Evolutionary conservation across 1,140 invertebrate species (phyloP).

Genomic region (Berghia stephanieae): DNA sequence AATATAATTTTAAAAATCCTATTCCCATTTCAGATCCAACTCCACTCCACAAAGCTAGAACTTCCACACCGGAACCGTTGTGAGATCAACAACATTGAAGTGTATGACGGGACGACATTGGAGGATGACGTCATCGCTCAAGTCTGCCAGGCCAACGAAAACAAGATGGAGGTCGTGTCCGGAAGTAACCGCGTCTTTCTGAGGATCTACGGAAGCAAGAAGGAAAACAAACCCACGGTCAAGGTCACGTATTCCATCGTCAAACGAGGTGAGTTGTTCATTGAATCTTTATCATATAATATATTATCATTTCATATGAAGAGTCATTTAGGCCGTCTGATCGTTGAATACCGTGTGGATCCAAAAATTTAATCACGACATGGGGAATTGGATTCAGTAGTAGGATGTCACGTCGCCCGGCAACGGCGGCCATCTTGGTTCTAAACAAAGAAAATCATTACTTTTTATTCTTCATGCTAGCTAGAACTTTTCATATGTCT

Average conservation of each 20-base stretch:
- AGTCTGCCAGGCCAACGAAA: constrained; percentile 22
- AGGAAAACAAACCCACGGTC: constrained; percentile 27
- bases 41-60: constrained; percentile 29
- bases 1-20: no score
- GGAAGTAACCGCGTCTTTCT: constrained; percentile 42
- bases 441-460: no score
- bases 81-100: constrained; percentile 34
- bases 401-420: no score
- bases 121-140: constrained; percentile 9
- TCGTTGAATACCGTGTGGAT: no score
- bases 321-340: no score
- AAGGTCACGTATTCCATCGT: constrained; percentile 36
- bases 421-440: no score
- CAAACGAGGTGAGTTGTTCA: constrained; percentile 32
- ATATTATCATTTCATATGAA: no score
- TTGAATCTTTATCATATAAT: no score
- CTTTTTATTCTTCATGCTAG: no score
- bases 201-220: constrained; percentile 34
- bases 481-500: no score
- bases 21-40: constrained; percentile 41
- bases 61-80: constrained; percentile 23
- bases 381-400: no score
- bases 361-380: no score
- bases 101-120: constrained; percentile 39
- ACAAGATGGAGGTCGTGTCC: constrained; percentile 33